phyloP scores from a whole-genome alignment of 2,113 vertebrate genomes.

The Pseudopodoces humilis region DNA sequence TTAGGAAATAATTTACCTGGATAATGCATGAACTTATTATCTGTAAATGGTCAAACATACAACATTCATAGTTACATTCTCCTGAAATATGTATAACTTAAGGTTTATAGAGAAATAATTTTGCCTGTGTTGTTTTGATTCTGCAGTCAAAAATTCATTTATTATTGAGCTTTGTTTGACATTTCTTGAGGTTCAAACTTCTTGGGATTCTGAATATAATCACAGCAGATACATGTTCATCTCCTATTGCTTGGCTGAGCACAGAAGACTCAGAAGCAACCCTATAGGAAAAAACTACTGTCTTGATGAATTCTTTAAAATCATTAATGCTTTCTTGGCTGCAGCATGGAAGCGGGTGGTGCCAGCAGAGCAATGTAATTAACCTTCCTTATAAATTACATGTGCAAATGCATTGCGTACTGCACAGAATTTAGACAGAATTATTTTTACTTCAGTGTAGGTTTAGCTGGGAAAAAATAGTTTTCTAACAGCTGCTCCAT shows the following conservation, averaged over 20 bases:
- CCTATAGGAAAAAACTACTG: slow-evolving; percentile 11
- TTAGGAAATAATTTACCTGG: not conserved
- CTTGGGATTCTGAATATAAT: slow-evolving; percentile 44
- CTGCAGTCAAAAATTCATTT: slow-evolving; percentile 35
- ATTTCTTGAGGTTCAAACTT: slow-evolving; percentile 44
- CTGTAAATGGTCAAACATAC: not conserved
- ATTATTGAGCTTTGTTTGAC: slow-evolving; percentile 47
- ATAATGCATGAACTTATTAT: not conserved
- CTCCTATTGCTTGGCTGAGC: slow-evolving; percentile 52
- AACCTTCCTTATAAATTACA: slow-evolving; percentile 70
- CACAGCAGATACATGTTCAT: slow-evolving; percentile 10
- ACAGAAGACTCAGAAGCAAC: slow-evolving; percentile 23
- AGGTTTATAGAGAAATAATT: not conserved
- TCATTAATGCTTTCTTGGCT: slow-evolving; percentile 42
- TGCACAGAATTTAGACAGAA: slow-evolving; percentile 23
- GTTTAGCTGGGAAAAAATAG: not conserved
- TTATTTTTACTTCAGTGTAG: slow-evolving; percentile 22
- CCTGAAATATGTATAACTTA: not conserved
- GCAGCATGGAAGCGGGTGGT: not conserved
- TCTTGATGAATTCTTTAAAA: slow-evolving; percentile 47
- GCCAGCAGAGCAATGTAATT: slow-evolving; percentile 58
- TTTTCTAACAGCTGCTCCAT: slow-evolving; percentile 6
- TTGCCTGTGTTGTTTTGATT: not conserved
- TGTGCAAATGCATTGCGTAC: slow-evolving; percentile 26
- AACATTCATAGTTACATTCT: not conserved